A percentile compares a stretch with the other conserved stretches of the same genome.
Evolutionary conservation across 2,888 invertebrate genomes (phyloP).

Genomic region (Epinotia ramella): DNA sequence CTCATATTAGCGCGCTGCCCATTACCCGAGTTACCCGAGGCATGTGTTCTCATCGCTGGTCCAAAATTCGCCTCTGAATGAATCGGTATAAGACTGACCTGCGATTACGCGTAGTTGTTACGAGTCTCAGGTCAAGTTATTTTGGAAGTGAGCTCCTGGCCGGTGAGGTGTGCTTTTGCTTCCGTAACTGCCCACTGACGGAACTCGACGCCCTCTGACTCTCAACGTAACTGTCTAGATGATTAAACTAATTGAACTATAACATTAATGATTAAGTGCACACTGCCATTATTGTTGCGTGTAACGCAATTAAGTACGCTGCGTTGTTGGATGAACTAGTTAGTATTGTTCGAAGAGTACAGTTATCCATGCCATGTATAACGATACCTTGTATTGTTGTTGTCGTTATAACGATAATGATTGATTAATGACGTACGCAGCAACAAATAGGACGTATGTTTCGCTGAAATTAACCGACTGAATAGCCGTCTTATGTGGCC

Average conservation of each 20-base stretch:
- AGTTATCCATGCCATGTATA: slow-evolving; percentile 35
- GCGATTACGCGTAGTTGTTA: not conserved
- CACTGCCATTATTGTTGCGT: slow-evolving; percentile 41
- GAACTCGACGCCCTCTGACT: slow-evolving; percentile 50
- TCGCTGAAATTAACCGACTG: slow-evolving; percentile 12
- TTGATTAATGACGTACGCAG: slow-evolving; percentile 29
- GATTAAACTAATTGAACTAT: slow-evolving; percentile 67
- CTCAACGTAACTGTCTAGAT: slow-evolving; percentile 54
- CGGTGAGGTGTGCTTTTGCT: not conserved
- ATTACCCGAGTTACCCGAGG: slow-evolving; percentile 59
- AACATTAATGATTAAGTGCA: slow-evolving; percentile 61
- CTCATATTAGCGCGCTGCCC: slow-evolving; percentile 67
- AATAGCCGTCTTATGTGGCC: slow-evolving; percentile 14
- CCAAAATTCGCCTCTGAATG: not conserved
- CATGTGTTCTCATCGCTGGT: slow-evolving; percentile 20
- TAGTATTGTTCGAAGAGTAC: slow-evolving; percentile 44
- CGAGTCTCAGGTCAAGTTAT: not conserved
- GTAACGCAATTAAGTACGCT: slow-evolving; percentile 34
- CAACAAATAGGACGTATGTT: slow-evolving; percentile 27
- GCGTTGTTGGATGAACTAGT: slow-evolving; percentile 38
- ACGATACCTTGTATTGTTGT: slow-evolving; percentile 28
- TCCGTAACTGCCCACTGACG: slow-evolving; percentile 58
- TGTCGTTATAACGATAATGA: slow-evolving; percentile 20
- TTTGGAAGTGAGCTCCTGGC: not conserved
- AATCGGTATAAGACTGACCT: not conserved